phyloP scores from a whole-genome alignment of 2,797 vertebrate species.

The Urosaurus nigricauda region DNA sequence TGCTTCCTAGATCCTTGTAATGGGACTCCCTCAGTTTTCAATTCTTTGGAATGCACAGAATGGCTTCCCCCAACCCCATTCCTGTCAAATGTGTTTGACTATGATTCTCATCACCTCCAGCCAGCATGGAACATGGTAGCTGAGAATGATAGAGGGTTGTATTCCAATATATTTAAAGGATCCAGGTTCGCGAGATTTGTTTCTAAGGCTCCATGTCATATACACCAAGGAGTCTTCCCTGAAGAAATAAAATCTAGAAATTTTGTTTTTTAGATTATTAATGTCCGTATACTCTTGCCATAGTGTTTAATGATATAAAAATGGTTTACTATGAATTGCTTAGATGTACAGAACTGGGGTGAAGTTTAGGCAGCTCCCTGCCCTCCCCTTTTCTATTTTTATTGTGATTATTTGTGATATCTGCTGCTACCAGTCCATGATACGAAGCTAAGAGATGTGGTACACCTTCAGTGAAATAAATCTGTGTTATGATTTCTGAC shows the following conservation, averaged over 20 bases:
- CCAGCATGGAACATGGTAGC: too few species aligned
- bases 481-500: accelerated
- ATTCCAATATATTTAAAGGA: too few species aligned
- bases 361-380: not conserved
- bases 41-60: too few species aligned
- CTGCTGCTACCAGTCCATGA: not conserved
- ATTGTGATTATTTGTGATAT: not conserved
- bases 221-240: not conserved
- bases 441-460: not conserved
- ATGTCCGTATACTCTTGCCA: not conserved
- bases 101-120: not conserved
- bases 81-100: not conserved
- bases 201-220: not conserved
- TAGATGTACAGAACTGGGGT: not conserved
- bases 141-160: too few species aligned
- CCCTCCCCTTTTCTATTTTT: not conserved
- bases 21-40: too few species aligned
- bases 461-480: not conserved
- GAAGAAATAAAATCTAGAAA: not conserved
- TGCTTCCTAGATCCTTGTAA: too few species aligned
- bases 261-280: not conserved
- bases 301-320: not conserved
- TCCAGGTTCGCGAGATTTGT: too few species aligned
- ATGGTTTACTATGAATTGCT: too few species aligned
- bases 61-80: not conserved